Percentiles rank a stretch among this genome's conserved stretches.
Conservation (phyloP, 2,113 vertebrate genomes). For the Microcebus murinus region DNA sequence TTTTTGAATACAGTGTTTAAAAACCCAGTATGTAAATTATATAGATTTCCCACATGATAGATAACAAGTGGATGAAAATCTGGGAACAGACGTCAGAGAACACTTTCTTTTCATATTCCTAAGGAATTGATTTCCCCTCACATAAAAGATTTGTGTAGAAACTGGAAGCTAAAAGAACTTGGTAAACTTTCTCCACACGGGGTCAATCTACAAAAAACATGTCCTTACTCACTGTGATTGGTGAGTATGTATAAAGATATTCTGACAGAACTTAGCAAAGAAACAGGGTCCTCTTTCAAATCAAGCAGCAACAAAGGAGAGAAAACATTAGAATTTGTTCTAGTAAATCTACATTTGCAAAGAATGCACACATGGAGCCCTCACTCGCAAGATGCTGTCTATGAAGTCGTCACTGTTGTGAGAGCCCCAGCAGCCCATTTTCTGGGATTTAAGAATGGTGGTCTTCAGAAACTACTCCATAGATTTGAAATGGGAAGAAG, state of each 20-base stretch:
- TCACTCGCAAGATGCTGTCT: conserved; percentile 93
- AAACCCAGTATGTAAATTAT: conserved; percentile 95
- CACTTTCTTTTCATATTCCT: conserved; percentile 95
- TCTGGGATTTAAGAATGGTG: conserved; percentile 98
- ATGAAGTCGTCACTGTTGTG: conserved; percentile 96
- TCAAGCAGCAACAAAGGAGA: conserved; percentile 98
- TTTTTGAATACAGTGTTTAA: conserved; percentile 90
- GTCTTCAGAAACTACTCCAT: conserved; percentile 93
- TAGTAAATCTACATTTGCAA: conserved; percentile 96
- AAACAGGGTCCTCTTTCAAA: conserved; percentile 95
- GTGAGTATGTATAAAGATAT: conserved; percentile 94
- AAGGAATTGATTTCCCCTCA: conserved; percentile 95
- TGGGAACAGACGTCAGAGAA: conserved; percentile 98
- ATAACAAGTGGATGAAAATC: conserved; percentile 96
- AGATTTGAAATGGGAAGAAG: conserved; percentile 96
- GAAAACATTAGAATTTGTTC: conserved; percentile 97
- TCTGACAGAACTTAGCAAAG: conserved; percentile 94
- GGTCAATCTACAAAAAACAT: conserved; percentile 95
- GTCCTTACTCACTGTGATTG: conserved; percentile 94
- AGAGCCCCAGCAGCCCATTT: conserved; percentile 96
- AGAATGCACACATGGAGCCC: conserved; percentile 96
- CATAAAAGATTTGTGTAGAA: conserved; percentile 95
- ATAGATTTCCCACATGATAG: conserved; percentile 94
- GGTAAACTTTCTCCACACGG: conserved; percentile 98
- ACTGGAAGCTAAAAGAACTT: conserved; percentile 95